Conservation (phyloP, 2,113 vertebrate species). For the Leuciscus idus region DNA sequence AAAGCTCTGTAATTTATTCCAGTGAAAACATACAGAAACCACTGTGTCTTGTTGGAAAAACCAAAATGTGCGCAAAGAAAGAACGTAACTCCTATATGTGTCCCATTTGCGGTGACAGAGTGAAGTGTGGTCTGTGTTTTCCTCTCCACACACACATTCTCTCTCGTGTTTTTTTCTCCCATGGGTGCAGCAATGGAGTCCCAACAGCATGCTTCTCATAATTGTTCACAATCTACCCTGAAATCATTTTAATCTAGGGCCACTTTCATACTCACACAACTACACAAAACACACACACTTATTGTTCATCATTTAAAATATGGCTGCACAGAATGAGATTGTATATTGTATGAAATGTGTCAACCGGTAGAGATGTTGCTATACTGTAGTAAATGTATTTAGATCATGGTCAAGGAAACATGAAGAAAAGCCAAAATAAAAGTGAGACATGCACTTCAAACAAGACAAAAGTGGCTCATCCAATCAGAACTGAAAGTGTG, state of each 20-base stretch:
- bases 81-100: slow-evolving; percentile 21
- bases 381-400: not conserved
- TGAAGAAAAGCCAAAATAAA: not conserved
- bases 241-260: slow-evolving; percentile 64
- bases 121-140: not conserved
- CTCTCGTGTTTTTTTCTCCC: slow-evolving; percentile 39
- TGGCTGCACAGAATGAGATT: not conserved
- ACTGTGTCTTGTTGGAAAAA: slow-evolving; percentile 20
- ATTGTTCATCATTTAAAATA: not conserved
- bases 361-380: not conserved
- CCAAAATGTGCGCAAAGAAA: not conserved
- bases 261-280: slow-evolving; percentile 48
- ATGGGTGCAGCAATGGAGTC: slow-evolving; percentile 49
- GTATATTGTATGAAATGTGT: not conserved
- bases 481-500: not conserved
- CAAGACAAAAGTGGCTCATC: not conserved
- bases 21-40: slow-evolving; percentile 5
- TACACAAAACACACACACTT: slow-evolving; percentile 25
- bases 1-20: not conserved
- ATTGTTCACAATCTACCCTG: slow-evolving; percentile 67
- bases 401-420: not conserved
- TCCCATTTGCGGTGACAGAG: slow-evolving; percentile 8
- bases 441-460: not conserved
- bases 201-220: slow-evolving; percentile 56
- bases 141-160: not conserved